These are phyloP conservation scores for Nephila pilipes DNA, from an alignment of 1,140 invertebrate genomes.

Conservation along the genomic window DNA sequence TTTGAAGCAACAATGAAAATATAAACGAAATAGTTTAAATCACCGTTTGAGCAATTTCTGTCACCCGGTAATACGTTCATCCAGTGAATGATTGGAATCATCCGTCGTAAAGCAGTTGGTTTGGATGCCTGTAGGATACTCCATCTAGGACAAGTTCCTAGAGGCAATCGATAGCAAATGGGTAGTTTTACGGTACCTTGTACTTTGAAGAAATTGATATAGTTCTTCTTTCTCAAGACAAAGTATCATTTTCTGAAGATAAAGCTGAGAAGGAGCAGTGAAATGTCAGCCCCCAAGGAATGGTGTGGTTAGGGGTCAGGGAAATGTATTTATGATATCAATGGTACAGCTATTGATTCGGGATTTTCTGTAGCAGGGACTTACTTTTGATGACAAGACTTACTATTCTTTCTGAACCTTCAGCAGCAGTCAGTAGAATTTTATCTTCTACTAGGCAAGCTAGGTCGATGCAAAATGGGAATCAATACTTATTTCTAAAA, in stretches of 20 bases:
- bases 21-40: too few species aligned
- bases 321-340: neutral
- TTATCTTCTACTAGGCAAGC: neutral
- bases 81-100: too few species aligned
- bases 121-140: too few species aligned
- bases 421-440: neutral
- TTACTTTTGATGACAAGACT: neutral
- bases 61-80: too few species aligned
- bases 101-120: too few species aligned
- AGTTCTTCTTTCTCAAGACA: neutral
- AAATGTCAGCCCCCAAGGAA: neutral
- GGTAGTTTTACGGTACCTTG: neutral
- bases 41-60: too few species aligned
- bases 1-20: too few species aligned
- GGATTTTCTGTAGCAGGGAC: neutral
- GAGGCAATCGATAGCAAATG: neutral
- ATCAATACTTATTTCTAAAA: conserved; percentile 8
- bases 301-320: neutral
- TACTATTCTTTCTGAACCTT: neutral
- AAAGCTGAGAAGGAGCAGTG: neutral
- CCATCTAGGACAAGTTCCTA: neutral
- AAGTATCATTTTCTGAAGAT: conserved; percentile 1
- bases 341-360: neutral
- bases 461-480: neutral
- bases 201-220: neutral